A percentile compares a stretch with the other conserved stretches of the same genome.
Evolutionary conservation across 2,113 vertebrate species (phyloP).

Genomic region (Alectura lathami): DNA sequence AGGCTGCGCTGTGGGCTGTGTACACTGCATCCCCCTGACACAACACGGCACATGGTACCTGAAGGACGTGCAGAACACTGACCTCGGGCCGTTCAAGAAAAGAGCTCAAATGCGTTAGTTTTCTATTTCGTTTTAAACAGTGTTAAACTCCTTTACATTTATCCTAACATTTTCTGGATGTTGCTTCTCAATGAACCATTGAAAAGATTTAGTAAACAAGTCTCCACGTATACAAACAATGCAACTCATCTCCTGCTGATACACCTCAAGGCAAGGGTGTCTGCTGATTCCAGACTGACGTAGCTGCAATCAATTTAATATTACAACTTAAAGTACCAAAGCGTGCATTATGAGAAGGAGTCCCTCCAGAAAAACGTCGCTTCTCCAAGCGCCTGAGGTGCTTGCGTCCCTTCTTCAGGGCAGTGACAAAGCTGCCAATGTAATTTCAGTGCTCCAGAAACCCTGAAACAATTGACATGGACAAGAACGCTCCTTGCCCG

Average conservation of each 20-base stretch:
- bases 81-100: background rate
- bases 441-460: background rate
- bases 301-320: accelerated
- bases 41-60: background rate
- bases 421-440: accelerated
- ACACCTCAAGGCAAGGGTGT: accelerated
- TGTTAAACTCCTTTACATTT: background rate
- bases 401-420: background rate
- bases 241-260: background rate
- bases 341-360: accelerated
- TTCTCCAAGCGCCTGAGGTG: background rate
- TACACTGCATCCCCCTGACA: background rate
- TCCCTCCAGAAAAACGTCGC: background rate
- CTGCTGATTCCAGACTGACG: background rate
- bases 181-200: background rate
- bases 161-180: accelerated
- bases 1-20: background rate
- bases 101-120: background rate
- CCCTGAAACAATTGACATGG: background rate
- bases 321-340: background rate
- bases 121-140: background rate
- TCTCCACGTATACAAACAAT: background rate
- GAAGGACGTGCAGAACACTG: background rate
- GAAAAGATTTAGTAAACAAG: background rate
- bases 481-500: background rate